Base-by-base conservation (phyloP, 2,888 invertebrate genomes). In the Metacarcinus magister region DNA sequence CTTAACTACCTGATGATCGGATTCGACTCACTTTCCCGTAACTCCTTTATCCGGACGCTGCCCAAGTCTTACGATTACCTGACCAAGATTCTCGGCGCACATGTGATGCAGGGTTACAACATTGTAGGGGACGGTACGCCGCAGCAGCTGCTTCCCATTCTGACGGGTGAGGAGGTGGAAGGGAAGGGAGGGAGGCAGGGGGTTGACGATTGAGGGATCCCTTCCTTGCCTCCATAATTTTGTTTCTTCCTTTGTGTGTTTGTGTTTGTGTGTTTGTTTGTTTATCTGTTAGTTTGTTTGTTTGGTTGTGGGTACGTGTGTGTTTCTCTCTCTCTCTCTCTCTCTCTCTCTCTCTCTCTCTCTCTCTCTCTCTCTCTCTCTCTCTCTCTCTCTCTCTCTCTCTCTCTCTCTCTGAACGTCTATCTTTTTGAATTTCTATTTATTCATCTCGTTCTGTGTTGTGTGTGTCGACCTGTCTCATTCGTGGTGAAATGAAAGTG, bases 121-220 rank as follows among this genome's bases (percentile, higher is more conserved):
- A 99, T 99, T 97, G 98, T 99, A 0, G 99, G 99, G 0, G 99
- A 99, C 97, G 99, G 99, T 0, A 99, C 99, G 0, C 99, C 99
- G 0, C 99, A 98, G 95, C 99, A 99, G 0, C 97, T 99, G 60
- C 99, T 99, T 97, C 99, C 99, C 0, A 98, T 99, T 96, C 98
- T 99, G 0, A 99, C 99, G 0, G 99, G 99, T 3, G 98, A 98
- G 97, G 23, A 46, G 1, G 2, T 13, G 13, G 54, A 28, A 19
- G 4, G 43, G 2, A n/a, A 60, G n/a, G 28, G 0, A 60, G 5
- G 13, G 28, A 10, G 16, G 23, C n/a, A 23, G 16, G 23, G 7
- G 82, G 48, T 13, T 48, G 13, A 13, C 48, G 5, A 48, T 48
- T 48, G 13, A 13, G 48, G 48, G 48, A 13, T 48, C 48, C 13